Conservation (phyloP, 2,113 vertebrate genomes). For the Paracanthobrama guichenoti region DNA sequence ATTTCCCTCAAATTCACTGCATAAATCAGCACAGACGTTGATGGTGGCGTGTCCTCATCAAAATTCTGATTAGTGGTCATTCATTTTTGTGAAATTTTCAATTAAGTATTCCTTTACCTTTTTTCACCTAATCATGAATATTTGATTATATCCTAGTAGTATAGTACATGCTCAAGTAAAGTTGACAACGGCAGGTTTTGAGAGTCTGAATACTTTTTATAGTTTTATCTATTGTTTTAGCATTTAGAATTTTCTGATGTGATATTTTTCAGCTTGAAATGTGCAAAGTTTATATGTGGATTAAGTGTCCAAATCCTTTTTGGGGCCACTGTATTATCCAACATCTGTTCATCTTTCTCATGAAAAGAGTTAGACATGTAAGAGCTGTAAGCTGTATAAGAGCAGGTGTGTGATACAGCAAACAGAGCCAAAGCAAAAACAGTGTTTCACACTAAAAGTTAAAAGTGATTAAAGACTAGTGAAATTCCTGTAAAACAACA, state of each 20-base stretch:
- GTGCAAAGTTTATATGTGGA: background rate
- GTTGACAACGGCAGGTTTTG: background rate
- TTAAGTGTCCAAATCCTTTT: background rate
- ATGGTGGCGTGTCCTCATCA: no score
- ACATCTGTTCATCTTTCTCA: background rate
- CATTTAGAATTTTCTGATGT: background rate
- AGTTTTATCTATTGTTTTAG: background rate
- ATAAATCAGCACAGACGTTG: no score
- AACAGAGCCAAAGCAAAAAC: constrained; percentile 22
- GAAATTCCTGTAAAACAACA: background rate
- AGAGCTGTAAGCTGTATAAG: background rate
- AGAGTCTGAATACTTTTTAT: background rate
- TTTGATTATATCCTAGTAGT: background rate
- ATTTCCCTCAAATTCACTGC: no score
- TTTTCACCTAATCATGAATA: background rate
- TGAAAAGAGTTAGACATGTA: background rate
- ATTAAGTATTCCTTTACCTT: background rate
- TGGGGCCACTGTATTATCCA: constrained; percentile 11
- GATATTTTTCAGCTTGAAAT: background rate
- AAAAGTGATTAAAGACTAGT: background rate
- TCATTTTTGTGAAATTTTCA: background rate
- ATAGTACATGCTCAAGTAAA: background rate
- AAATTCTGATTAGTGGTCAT: background rate
- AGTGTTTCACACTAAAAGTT: constrained; percentile 1
- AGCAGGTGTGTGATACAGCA: background rate